Evolutionary conservation across 2,888 invertebrate genomes (phyloP), one percentile per base, ranked within the genome.

Genomic region (Cheilosia scutellata): DNA sequence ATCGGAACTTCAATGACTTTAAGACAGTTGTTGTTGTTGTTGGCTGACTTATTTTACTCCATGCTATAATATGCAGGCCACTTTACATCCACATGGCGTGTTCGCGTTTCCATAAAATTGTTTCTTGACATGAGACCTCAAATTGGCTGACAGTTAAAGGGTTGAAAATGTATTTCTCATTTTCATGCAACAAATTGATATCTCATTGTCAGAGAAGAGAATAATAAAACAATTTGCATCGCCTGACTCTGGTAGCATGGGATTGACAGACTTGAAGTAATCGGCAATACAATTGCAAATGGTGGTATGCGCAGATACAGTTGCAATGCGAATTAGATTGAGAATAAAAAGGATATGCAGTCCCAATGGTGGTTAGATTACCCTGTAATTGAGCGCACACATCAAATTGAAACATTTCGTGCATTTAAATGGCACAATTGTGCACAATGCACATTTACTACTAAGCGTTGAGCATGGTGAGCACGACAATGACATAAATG

Each of bases 121-220:
- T 91, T 92, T 92, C 91, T 90, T 90, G 90, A 91, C 92, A 92
- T 91, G 92, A 91, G 90, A 92, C 90, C 90, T 91, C 90, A 91
- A 92, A 92, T 91, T 90, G 89, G 88, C 89, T 87, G 89, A 88
- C 89, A 80, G 66, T 62, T 66, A 76, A 86, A 80, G 86, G 86
- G 80, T 86, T 80, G 71, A 58, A 79, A 84, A 86, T 74, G 55
- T 71, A 76, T 79, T 84, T 53, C 78, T 71, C 68, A 79, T 79
- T 79, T 76, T 60, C 71, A 60, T 84, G 74, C 71, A 76, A 75
- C 66, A 84, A 84, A 84, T 84, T 84, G 84, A 84, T 84, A 86
- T 76, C 71, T 72, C 60, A 80, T 80, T 76, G 86, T 76, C 42
- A 51, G 33, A 62, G 62, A 40, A 76, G 72, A 68, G 71, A 76